Evolutionary conservation across 2,797 vertebrate species (phyloP), one percentile per base, ranked within the genome.

Genomic region (Chrosomus eos): DNA sequence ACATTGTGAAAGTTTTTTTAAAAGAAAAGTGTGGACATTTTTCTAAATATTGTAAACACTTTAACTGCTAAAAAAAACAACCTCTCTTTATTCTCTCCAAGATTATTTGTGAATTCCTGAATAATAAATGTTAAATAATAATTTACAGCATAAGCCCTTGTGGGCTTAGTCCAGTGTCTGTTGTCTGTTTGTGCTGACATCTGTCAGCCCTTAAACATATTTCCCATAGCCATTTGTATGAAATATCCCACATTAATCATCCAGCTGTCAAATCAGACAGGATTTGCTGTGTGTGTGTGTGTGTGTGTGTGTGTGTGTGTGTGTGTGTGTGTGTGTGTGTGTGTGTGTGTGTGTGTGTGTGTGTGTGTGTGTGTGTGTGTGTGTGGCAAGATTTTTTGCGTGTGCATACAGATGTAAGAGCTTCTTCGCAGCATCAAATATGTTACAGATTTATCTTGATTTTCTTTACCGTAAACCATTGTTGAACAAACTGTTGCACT

Each of bases 191-290:
- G 66, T 80, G 6, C 43, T 6, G 51, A 74, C 90, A 89, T 88
- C 88, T 88, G 88, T 88, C 64, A 80, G 86, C 83, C 85, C 68
- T 40, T 84, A 85, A 81, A 81, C 81, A 81, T 73, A 86, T 70
- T 85, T 85, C 11, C 78, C 71, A 83, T 16, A 88, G 86, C 83
- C 53, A 48, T 89, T 84, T 88, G 38, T 16, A 53, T 26, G 21
- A 43, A 77, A 84, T 40, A 26, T 85, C 71, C 80, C 76, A 75
- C 81, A 82, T 76, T 62, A 87, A 77, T 81, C 74, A 85, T 79
- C 88, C 81, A 89, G 68, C 80, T 75, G n/a, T 75, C 45, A 80
- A 85, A 85, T 70, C 36, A 7, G 64, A 88, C 26, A 83, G 90
- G 89, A 90, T 91, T 91, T 90, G 23, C 73, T 64, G 10, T 81